Conservation (phyloP, 2,797 vertebrate species). For the Chaenodraco wilsoni region DNA sequence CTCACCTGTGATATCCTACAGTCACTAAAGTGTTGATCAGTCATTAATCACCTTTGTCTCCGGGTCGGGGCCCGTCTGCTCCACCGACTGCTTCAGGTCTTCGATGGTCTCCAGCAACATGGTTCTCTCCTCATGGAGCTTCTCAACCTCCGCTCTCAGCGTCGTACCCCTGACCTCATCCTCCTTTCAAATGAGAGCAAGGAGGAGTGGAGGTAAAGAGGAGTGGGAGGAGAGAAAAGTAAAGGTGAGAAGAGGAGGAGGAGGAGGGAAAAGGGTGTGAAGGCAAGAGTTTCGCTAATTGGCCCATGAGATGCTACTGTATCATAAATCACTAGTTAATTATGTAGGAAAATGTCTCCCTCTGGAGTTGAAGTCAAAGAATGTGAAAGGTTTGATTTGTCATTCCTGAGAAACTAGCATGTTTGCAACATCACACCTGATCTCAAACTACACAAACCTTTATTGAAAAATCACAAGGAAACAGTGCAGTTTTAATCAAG, state of each 20-base stretch:
- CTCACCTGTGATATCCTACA: not conserved
- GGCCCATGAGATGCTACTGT: not conserved
- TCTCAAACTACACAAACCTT: no score
- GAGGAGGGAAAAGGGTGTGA: not conserved
- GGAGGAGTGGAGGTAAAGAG: slow-evolving; percentile 40
- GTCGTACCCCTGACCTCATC: slow-evolving; percentile 72
- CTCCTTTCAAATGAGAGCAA: slow-evolving; percentile 70
- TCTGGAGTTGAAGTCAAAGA: not conserved
- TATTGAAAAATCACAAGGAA: no score
- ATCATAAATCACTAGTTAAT: slow-evolving; percentile 10
- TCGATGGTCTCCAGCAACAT: slow-evolving; percentile 84
- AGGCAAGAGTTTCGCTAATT: not conserved
- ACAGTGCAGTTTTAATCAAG: no score
- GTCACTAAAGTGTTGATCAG: not conserved
- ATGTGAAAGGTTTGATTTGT: not conserved
- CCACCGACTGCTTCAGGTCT: slow-evolving; percentile 82
- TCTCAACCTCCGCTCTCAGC: slow-evolving; percentile 80
- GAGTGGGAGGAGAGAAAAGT: slow-evolving; percentile 22
- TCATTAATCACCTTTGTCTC: slow-evolving; percentile 65
- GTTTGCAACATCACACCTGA: not conserved
- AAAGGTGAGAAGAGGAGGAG: slow-evolving; percentile 5
- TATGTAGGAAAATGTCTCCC: not conserved
- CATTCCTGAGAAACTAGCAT: not conserved
- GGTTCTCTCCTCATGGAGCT: slow-evolving; percentile 83
- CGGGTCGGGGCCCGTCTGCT: slow-evolving; percentile 71